Conservation (phyloP, 2,888 invertebrate genomes). For the Chesias legatella region DNA sequence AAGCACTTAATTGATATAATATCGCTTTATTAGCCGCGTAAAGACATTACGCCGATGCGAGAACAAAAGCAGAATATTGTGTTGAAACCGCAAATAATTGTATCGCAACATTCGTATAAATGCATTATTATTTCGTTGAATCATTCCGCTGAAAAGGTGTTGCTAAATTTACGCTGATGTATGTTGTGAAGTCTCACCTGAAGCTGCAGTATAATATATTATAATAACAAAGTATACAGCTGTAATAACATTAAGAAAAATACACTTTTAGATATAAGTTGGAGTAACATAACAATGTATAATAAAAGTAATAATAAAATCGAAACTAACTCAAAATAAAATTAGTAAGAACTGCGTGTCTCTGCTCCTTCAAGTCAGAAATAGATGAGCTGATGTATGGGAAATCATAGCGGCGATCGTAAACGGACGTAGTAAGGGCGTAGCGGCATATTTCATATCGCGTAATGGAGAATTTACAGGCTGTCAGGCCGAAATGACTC, state of each 20-base stretch:
- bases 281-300: no score
- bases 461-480: constrained; percentile 81
- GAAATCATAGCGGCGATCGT: constrained; percentile 55
- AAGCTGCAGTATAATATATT: no score
- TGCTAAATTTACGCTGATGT: constrained; percentile 42
- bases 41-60: constrained; percentile 61
- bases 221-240: no score
- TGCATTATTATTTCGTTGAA: constrained; percentile 56
- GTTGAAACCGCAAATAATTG: constrained; percentile 70
- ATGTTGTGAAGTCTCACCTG: constrained; percentile 34
- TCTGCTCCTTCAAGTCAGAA: constrained; percentile 12
- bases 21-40: constrained; percentile 68
- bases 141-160: constrained; percentile 47
- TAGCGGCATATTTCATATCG: constrained; percentile 77
- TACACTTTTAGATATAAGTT: no score
- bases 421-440: constrained; percentile 52
- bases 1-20: constrained; percentile 73
- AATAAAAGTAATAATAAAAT: no score
- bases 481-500: constrained; percentile 78
- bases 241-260: no score
- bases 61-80: constrained; percentile 71
- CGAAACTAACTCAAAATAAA: constrained; percentile 29
- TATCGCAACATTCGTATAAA: constrained; percentile 53
- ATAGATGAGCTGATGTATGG: constrained; percentile 45
- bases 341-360: constrained; percentile 14